These are phyloP conservation scores for Leptinotarsa lineolata DNA, from an alignment of 1,140 invertebrate species.

Conservation along the genomic window DNA sequence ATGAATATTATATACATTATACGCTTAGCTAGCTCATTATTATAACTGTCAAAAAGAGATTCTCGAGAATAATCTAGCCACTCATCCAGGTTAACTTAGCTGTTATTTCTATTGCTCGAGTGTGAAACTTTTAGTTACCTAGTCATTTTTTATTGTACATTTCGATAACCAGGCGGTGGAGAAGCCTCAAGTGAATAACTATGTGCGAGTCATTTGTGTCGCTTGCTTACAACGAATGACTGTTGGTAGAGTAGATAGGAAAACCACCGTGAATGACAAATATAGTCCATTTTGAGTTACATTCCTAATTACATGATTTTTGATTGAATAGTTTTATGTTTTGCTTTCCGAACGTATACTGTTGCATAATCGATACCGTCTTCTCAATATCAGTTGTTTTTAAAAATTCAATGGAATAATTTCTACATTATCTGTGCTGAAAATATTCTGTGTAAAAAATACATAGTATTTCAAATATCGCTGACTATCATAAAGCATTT, in stretches of 20 bases:
- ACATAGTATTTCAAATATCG: too few species aligned
- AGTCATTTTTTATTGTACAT: conserved; percentile 32
- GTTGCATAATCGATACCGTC: too few species aligned
- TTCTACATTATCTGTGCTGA: too few species aligned
- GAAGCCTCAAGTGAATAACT: neutral
- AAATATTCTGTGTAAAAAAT: too few species aligned
- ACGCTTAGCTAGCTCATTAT: conserved; percentile 28
- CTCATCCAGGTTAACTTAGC: conserved; percentile 13
- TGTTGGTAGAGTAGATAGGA: conserved; percentile 27
- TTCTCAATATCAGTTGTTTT: too few species aligned
- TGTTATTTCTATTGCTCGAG: conserved; percentile 13
- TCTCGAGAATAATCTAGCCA: conserved; percentile 18
- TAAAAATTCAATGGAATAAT: too few species aligned
- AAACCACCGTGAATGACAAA: conserved; percentile 10
- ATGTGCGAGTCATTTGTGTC: conserved; percentile 44
- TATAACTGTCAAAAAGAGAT: conserved; percentile 6
- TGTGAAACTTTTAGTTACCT: conserved; percentile 30
- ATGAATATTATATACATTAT: conserved; percentile 22
- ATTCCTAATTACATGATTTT: too few species aligned
- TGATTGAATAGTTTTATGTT: too few species aligned
- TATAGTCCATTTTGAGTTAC: neutral
- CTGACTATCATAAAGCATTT: too few species aligned
- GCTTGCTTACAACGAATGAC: conserved; percentile 52
- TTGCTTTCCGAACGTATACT: too few species aligned
- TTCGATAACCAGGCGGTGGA: conserved; percentile 38